phyloP scores from a whole-genome alignment of 2,113 vertebrate species.

The Oreotrochilus melanogaster region DNA sequence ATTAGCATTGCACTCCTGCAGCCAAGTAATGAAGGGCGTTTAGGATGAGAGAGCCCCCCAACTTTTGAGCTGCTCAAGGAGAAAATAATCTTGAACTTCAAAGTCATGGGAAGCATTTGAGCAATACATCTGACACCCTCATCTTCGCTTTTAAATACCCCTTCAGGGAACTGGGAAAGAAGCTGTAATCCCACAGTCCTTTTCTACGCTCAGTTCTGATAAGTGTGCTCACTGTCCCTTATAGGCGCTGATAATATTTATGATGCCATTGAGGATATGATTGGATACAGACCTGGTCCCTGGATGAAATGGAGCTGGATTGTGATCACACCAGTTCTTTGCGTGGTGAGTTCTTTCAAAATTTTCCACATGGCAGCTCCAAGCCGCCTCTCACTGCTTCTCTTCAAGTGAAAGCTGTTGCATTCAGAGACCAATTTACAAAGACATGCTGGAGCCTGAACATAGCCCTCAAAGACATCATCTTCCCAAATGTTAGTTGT shows the following conservation, averaged over 20 bases:
- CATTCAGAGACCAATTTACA: background rate
- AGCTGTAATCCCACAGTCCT: background rate
- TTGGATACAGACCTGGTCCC: constrained; percentile 95
- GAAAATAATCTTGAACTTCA: background rate
- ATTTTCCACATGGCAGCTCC: background rate
- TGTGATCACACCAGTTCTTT: constrained; percentile 93
- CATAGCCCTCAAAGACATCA: background rate
- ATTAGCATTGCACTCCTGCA: background rate
- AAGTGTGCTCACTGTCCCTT: background rate
- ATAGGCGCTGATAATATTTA: constrained; percentile 97
- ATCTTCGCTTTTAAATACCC: background rate
- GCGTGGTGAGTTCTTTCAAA: constrained; percentile 83
- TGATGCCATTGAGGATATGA: constrained; percentile 97
- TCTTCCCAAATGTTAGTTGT: background rate
- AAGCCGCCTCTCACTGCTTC: background rate
- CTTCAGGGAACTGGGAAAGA: background rate
- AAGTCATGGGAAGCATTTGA: background rate
- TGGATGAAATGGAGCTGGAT: constrained; percentile 99
- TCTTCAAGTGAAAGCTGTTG: background rate
- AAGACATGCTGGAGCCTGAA: background rate
- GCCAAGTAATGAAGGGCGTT: background rate
- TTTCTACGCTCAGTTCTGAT: background rate
- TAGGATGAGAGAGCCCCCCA: background rate
- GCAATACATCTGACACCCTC: background rate
- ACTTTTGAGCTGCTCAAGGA: background rate